phyloP scores from a whole-genome alignment of 2,797 vertebrate species.

The Florisuga fusca region DNA sequence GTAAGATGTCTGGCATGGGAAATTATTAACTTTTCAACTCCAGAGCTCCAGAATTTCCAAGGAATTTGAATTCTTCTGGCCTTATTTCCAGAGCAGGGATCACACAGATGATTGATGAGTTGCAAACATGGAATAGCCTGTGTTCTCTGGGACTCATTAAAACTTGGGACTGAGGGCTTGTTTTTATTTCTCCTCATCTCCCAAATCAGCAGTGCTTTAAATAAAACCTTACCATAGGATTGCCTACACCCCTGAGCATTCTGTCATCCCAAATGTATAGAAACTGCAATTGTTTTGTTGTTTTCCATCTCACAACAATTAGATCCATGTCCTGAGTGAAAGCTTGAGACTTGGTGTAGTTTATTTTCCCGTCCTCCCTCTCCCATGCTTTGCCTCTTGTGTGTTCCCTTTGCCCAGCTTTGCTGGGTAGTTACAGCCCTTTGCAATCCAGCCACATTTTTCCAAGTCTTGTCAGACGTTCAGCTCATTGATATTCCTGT shows the following conservation, averaged over 20 bases:
- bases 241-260: background rate
- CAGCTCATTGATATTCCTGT: background rate
- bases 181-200: background rate
- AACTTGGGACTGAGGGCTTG: background rate
- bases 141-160: background rate
- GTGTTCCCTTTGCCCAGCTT: fast-evolving
- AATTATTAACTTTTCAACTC: background rate
- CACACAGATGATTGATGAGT: background rate
- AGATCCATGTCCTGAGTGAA: background rate
- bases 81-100: background rate
- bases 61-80: background rate
- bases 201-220: background rate
- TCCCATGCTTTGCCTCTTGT: background rate
- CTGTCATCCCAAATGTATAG: background rate
- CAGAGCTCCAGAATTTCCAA: background rate
- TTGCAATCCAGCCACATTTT: background rate
- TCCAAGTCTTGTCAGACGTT: background rate
- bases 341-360: background rate
- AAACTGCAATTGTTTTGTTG: background rate
- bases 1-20: background rate
- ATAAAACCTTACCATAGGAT: background rate
- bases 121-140: background rate
- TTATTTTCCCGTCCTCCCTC: background rate
- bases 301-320: background rate
- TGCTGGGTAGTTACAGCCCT: background rate